Evolutionary conservation across 2,888 invertebrate genomes (phyloP).

Genomic region (Lasioglossum morio): DNA sequence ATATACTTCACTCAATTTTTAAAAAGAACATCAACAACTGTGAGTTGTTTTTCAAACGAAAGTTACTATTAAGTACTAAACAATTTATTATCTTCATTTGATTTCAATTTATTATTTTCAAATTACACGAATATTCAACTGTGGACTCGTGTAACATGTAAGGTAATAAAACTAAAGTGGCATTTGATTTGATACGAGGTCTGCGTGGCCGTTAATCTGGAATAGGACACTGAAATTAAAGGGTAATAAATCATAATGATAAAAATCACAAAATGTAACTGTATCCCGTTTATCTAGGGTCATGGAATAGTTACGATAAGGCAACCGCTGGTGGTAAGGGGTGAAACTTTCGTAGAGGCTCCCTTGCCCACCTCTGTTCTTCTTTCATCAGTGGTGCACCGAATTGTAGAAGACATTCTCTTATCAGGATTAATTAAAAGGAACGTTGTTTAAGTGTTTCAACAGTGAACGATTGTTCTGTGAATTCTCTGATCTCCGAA

Average conservation of each 20-base stretch:
- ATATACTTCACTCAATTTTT: too few species aligned
- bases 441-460: neutral
- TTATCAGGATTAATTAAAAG: neutral
- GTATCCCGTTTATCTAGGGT: neutral
- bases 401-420: neutral
- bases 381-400: neutral
- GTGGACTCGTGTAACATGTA: neutral
- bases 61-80: too few species aligned
- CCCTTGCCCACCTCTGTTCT: neutral
- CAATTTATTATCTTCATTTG: neutral
- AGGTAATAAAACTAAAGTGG: neutral
- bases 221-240: neutral
- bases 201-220: neutral
- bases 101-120: too few species aligned
- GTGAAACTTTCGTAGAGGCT: neutral
- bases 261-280: neutral
- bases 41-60: too few species aligned
- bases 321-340: neutral
- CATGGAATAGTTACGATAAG: constrained; percentile 2
- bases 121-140: neutral
- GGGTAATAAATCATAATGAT: neutral
- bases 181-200: neutral
- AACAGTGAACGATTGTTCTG: neutral
- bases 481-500: neutral
- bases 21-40: too few species aligned